Evolutionary conservation across 2,888 invertebrate species (phyloP).

Genomic region (Melanophora roralis): DNA sequence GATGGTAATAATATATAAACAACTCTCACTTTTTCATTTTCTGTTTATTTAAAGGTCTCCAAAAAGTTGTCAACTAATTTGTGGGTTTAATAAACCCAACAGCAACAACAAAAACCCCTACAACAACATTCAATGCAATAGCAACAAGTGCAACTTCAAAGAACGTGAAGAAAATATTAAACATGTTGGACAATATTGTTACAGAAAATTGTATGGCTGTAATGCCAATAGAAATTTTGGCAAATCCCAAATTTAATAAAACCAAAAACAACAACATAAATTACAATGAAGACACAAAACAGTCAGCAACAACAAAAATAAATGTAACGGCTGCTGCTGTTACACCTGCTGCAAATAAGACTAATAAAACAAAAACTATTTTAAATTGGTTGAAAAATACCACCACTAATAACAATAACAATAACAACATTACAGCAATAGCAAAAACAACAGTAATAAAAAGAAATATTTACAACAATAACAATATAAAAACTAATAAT

Average conservation of each 20-base stretch:
- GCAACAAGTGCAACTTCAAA: conserved; percentile 51
- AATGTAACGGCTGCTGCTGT: not conserved
- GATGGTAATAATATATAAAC: conserved; percentile 18
- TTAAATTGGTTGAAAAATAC: conserved; percentile 73
- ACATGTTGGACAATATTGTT: conserved; percentile 64
- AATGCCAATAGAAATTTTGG: conserved; percentile 58
- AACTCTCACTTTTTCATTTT: conserved; percentile 54
- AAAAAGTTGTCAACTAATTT: conserved; percentile 60
- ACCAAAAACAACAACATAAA: conserved; percentile 32
- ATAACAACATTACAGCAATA: not conserved
- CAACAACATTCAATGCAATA: conserved; percentile 38
- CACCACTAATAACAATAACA: conserved; percentile 9
- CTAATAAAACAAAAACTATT: conserved; percentile 72
- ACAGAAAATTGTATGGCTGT: conserved; percentile 50
- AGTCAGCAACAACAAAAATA: conserved; percentile 10
- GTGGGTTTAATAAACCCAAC: conserved; percentile 52
- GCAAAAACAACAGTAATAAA: not conserved
- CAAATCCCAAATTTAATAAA: conserved; percentile 58
- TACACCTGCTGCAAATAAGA: conserved; percentile 46
- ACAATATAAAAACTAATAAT: conserved; percentile 25
- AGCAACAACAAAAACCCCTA: not conserved
- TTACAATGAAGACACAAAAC: conserved; percentile 55
- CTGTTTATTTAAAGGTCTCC: conserved; percentile 63
- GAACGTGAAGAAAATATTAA: conserved; percentile 64
- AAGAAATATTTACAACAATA: conserved; percentile 56